Base-by-base conservation (phyloP, 2,113 vertebrate genomes). In the Aegithalos caudatus region DNA sequence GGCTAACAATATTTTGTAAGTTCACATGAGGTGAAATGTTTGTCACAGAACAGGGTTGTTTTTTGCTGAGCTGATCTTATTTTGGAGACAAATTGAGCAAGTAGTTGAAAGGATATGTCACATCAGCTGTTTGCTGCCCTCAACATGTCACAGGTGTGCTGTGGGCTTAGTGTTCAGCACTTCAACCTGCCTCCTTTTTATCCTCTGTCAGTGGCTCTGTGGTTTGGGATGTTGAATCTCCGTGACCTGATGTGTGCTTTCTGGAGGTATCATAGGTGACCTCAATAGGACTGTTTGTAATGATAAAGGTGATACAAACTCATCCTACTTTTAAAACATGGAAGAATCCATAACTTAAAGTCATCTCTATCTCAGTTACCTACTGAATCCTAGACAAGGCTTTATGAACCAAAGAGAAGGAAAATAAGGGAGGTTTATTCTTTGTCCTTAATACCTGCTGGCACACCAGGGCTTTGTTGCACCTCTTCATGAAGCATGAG, bases 61-160 rank as follows among this genome's bases (percentile, higher is more conserved):
- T 96, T 89, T 92, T 93, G 90, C 85, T 93, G 81, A 96, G 66
- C 25, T 72, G 66, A 80, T 81, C 73, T 92, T 90, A 45, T 74
- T 96, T 77, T 76, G 25, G 85, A 85, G 74, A 61, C 78, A 87
- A 44, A 93, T 40, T 95, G 54, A 88, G 79, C 79, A 88, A 96
- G 66, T 7, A 5, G 29, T 33, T 85, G 70, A 90, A 71, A 65
- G 65, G 33, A 11, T 62, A 37, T 18, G 22, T 69, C 76, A 13
- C 3, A 6, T 45, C 48, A 87, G 40, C 29, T 78, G 10, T 44
- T 70, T 70, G 20, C 56, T 91, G 60, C 19, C 56, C 50, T 45
- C 48, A 57, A 2, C 1, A 0, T 33, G 60, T 58, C 67, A 70
- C 35, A 57, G 28, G 20, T 81, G 61, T 80, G 71, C 81, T 66